Evolutionary conservation across 2,797 vertebrate genomes (phyloP).

Genomic region (Poeciliopsis presidionis): DNA sequence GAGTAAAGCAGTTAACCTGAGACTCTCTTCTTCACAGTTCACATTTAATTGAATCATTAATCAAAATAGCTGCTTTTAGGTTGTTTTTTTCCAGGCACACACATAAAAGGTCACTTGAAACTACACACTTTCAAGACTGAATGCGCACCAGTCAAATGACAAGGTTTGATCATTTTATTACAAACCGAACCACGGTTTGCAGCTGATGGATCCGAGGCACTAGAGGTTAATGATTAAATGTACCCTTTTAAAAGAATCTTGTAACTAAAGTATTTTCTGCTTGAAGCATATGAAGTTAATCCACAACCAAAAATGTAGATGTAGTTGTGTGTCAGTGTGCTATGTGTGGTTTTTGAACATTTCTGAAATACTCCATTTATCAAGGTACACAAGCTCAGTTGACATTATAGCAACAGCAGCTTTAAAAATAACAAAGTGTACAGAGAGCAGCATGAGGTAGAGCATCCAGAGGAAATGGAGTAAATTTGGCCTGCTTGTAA

Average conservation of each 20-base stretch:
- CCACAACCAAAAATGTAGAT: conserved; percentile 8
- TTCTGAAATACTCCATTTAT: background rate
- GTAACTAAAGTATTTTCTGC: conserved; percentile 27
- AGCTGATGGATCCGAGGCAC: conserved; percentile 41
- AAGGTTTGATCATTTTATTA: conserved; percentile 13
- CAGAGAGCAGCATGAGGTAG: conserved; percentile 79
- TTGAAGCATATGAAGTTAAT: conserved; percentile 19
- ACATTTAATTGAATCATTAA: conserved; percentile 50
- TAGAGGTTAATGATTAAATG: conserved; percentile 13
- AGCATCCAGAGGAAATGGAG: conserved; percentile 26
- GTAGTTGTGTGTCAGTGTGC: conserved; percentile 16
- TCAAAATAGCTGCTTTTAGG: conserved; percentile 33
- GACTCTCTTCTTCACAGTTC: conserved; percentile 71
- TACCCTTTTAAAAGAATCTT: conserved; percentile 8
- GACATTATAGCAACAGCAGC: conserved; percentile 49
- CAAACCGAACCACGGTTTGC: conserved; percentile 26
- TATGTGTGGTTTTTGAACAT: conserved; percentile 7
- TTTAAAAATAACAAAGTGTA: conserved; percentile 70
- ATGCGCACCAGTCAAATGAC: conserved; percentile 19
- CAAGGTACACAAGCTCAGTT: conserved; percentile 23
- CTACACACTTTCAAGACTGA: conserved; percentile 36
- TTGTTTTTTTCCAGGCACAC: conserved; percentile 2
- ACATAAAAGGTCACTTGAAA: conserved; percentile 37
- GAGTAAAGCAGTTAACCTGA: conserved; percentile 64
- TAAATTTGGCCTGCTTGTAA: conserved; percentile 41